Percentiles rank a stretch among this genome's conserved stretches.
Conservation (phyloP, 2,113 vertebrate species). For the Labrus mixtus region DNA sequence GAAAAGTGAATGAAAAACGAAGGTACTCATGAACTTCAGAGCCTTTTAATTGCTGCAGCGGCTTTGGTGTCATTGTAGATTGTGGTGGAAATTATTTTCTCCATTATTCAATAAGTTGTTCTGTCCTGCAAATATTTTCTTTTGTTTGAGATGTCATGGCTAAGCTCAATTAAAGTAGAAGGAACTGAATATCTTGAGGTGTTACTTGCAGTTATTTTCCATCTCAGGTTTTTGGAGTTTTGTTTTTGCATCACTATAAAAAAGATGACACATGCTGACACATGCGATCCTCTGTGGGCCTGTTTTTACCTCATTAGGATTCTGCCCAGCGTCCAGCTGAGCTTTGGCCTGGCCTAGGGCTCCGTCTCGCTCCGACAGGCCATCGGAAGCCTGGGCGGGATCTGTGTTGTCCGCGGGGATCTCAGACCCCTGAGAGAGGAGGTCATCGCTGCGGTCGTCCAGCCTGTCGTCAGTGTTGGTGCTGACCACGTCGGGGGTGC, state of each 20-base stretch:
- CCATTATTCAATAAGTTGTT: too few relatives aligned
- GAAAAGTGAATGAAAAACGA: background rate
- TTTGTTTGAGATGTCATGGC: background rate
- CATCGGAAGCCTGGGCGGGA: constrained; percentile 83
- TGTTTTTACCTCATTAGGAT: constrained; percentile 81
- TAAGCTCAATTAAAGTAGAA: background rate
- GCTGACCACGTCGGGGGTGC: constrained; percentile 92
- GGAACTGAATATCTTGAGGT: background rate
- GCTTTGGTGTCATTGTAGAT: too few relatives aligned
- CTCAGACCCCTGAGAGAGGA: constrained; percentile 91
- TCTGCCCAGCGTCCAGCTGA: constrained; percentile 84
- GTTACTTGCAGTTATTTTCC: background rate
- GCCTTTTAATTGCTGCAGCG: too few relatives aligned
- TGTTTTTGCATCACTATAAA: background rate
- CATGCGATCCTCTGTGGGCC: constrained; percentile 7
- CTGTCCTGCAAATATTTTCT: too few relatives aligned
- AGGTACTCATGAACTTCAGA: background rate
- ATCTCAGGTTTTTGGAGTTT: background rate
- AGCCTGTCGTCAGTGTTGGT: constrained; percentile 91
- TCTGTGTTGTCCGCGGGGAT: constrained; percentile 88
- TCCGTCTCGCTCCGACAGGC: constrained; percentile 86
- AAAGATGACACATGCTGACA: constrained; percentile 33
- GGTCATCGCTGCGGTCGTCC: constrained; percentile 90
- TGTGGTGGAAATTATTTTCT: too few relatives aligned
- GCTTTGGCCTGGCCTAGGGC: constrained; percentile 82